These are phyloP conservation scores for Hafferia zeledoni DNA, from an alignment of 2,797 vertebrate genomes.

Conservation along the genomic window DNA sequence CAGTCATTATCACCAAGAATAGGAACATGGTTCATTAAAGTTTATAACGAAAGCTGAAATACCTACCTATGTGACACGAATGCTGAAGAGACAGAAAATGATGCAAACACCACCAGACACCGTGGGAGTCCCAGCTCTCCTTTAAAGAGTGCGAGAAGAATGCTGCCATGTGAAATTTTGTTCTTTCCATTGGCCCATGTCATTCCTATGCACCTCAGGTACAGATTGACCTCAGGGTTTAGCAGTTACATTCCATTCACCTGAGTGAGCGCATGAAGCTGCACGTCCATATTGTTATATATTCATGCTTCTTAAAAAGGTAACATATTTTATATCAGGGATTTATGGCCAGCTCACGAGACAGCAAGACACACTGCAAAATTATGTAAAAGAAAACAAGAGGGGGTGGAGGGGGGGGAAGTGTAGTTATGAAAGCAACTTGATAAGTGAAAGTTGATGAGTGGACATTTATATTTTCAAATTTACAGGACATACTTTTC, in stretches of 20 bases:
- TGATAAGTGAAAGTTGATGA: not conserved
- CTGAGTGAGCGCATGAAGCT: not conserved
- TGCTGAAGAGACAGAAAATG: slow-evolving; percentile 9
- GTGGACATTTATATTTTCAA: not conserved
- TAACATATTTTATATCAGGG: not conserved
- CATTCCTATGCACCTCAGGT: not conserved
- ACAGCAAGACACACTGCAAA: not conserved
- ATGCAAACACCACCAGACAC: not conserved
- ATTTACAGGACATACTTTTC: not conserved
- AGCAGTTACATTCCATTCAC: not conserved
- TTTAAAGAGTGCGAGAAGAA: not conserved
- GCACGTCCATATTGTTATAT: not conserved
- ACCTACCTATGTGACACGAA: not conserved
- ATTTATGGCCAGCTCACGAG: slow-evolving; percentile 28
- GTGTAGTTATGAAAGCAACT: not conserved
- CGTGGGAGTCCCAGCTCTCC: not conserved
- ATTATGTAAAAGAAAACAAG: not conserved
- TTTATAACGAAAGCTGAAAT: not conserved
- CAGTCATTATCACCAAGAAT: not conserved
- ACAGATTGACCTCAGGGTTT: not conserved
- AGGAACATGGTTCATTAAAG: not conserved
- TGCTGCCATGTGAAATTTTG: not conserved
- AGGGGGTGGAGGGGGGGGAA: accelerated
- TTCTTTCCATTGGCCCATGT: not conserved
- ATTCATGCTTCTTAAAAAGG: slow-evolving; percentile 11